phyloP scores from a whole-genome alignment of 2,888 invertebrate genomes.

The Drosophila hawaiiensis region DNA sequence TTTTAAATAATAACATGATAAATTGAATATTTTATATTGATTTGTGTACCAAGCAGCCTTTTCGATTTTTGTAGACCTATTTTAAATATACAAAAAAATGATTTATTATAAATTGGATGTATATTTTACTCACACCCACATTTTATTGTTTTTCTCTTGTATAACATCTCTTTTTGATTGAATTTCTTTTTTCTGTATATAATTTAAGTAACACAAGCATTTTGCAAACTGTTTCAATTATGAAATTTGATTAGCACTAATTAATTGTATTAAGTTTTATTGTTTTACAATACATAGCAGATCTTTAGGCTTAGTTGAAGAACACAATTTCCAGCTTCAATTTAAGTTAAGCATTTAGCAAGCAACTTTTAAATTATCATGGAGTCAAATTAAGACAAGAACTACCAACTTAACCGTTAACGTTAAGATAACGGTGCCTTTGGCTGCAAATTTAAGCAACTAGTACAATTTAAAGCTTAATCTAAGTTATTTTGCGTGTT shows the following conservation, averaged over 20 bases:
- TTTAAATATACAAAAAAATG: neutral
- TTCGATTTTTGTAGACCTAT: neutral
- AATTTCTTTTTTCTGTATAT: neutral
- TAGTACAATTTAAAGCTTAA: constrained; percentile 29
- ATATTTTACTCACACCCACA: constrained; percentile 16
- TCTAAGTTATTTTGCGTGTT: constrained; percentile 9
- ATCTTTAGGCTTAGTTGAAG: constrained; percentile 6
- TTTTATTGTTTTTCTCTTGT: neutral
- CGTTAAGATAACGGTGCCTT: neutral
- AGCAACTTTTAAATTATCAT: neutral
- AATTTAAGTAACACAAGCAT: constrained; percentile 4
- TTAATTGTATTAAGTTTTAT: constrained; percentile 33
- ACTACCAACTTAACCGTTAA: neutral
- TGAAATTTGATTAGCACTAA: neutral
- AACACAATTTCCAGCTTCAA: neutral
- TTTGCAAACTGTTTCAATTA: constrained; percentile 1
- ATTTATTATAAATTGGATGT: neutral
- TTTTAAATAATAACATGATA: neutral
- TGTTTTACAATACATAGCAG: constrained; percentile 29
- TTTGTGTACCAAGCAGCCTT: neutral
- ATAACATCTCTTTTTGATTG: neutral
- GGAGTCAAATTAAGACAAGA: constrained; percentile 3
- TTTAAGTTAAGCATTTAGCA: constrained; percentile 4
- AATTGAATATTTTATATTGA: neutral
- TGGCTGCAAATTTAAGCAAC: constrained; percentile 16